Evolutionary conservation across 2,888 invertebrate genomes (phyloP), one percentile per base, ranked within the genome.

Genomic region (Drosophila parthenogenetica): DNA sequence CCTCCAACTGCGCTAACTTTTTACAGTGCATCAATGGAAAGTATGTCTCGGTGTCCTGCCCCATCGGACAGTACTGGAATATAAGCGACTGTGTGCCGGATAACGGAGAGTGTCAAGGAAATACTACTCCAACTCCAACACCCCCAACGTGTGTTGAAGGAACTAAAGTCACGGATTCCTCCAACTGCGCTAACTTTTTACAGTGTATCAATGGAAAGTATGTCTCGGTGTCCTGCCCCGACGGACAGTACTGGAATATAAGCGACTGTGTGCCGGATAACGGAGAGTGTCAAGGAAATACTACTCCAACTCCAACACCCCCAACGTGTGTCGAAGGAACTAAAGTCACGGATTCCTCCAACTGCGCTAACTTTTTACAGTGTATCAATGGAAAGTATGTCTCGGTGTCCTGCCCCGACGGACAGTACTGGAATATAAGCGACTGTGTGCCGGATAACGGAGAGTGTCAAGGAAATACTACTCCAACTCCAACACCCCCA

Each of bases 261-360:
- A 22, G 5, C 14, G 13, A 7, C 0, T 35, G 13, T 35, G 35
- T 35, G 3, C 13, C 35, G 8, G 46, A 46, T 32, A 22, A 45
- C 4, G 55, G 55, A 5, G n/a, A 55, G 11, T 55, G 55, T 19
- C 45, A 45, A 14, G 32, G 22, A 8, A 17, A 39, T 19, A 1
- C 29, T 2, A 29, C 29, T 29, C 5, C 29, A 29, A 29, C 37
- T 5, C 43, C 46, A 13, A 5, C 7, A 2, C 51, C 22, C 13
- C 19, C 46, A 8, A n/a, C 25, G 0, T 60, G 60, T 35, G 17
- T 3, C 13, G 60, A 60, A 0, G 61, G 61, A 29, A 25, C 25
- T 8, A 10, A 32, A 5, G 39, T 10, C 5, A 2, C 17, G 0
- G 25, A 61, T 39, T 0, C 17, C 1, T 19, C 13, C 1, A 43